Evolutionary conservation across 2,113 vertebrate species (phyloP), one percentile per base, ranked within the genome.

Genomic region (Physeter macrocephalus): DNA sequence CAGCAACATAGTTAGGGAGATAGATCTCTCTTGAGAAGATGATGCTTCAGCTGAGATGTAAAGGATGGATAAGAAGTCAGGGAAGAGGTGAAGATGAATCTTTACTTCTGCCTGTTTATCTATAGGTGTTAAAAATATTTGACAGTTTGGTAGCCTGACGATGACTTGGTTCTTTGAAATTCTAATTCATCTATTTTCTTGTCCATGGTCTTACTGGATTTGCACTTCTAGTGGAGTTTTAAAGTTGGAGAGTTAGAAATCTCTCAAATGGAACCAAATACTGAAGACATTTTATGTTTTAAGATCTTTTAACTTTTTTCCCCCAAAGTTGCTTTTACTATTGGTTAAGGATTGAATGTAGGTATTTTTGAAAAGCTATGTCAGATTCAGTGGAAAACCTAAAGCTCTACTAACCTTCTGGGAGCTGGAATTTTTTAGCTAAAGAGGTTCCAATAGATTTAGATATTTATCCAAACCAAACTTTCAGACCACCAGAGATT

Each of bases 391-490:
- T 90, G 31, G 59, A 95, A 97, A 95, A 91, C 57, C 69, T 85
- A 94, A 96, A 95, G 87, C 75, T 91, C 39, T 88, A 2, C 36
- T 59, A 92, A 94, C 39, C 64, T 92, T 95, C 23, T 94, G 88
- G 90, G 46, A 97, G 41, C 39, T 95, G 39, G 84, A 94, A 93
- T 43, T 95, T 97, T 97, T 97, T 81, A 94, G 34, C 69, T 88
- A 57, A 95, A 96, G 66, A 96, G n/a, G 43, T 96, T 96, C 4
- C 1, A 67, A 87, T 77, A 96, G 91, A 97, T 95, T 96, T 93
- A 95, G 61, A 69, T 97, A 96, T 94, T 97, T 97, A 88, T 97
- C 88, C 80, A 97, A 95, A 94, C 83, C 7, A 0, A 95, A 97
- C 80, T 94, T 96, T 88, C 27, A 95, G 78, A 94, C 77, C 94